Percentiles rank a stretch among this genome's conserved stretches.
These are phyloP conservation scores for Calosoma granatense DNA, from an alignment of 1,140 invertebrate species.

Conservation along the genomic window DNA sequence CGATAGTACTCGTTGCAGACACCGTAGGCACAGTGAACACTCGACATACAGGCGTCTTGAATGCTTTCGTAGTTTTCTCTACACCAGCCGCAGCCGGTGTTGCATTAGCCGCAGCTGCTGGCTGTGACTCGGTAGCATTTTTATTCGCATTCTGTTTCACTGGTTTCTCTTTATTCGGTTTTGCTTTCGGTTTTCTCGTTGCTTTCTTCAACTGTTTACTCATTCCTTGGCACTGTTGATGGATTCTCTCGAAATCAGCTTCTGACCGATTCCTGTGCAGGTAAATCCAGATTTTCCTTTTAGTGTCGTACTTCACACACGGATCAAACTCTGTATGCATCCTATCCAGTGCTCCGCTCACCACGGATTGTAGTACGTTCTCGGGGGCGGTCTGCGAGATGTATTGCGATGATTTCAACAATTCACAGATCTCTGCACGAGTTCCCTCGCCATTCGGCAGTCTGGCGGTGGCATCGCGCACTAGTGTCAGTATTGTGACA, in stretches of 20 bases:
- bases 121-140: slow-evolving; percentile 42
- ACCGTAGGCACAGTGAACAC: neutral
- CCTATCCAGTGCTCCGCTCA: slow-evolving; percentile 79
- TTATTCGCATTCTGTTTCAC: slow-evolving; percentile 43
- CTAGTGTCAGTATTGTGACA: slow-evolving; percentile 82
- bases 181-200: slow-evolving; percentile 35
- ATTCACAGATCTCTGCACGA: slow-evolving; percentile 75
- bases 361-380: slow-evolving; percentile 67
- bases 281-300: slow-evolving; percentile 85
- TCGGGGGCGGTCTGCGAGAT: slow-evolving; percentile 62
- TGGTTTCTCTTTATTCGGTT: slow-evolving; percentile 32
- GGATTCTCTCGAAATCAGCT: slow-evolving; percentile 61
- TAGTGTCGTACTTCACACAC: slow-evolving; percentile 82
- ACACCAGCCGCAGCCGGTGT: neutral
- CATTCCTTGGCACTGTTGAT: slow-evolving; percentile 53
- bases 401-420: slow-evolving; percentile 78
- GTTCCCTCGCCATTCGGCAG: slow-evolving; percentile 92
- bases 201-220: slow-evolving; percentile 43
- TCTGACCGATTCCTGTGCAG: slow-evolving; percentile 64
- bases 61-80: neutral
- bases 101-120: slow-evolving; percentile 32
- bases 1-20: neutral
- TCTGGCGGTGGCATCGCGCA: slow-evolving; percentile 84
- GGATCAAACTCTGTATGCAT: slow-evolving; percentile 84
- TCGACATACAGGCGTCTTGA: neutral